Evolutionary conservation across 1,140 invertebrate species (phyloP).

Genomic region (Aplysia californica): DNA sequence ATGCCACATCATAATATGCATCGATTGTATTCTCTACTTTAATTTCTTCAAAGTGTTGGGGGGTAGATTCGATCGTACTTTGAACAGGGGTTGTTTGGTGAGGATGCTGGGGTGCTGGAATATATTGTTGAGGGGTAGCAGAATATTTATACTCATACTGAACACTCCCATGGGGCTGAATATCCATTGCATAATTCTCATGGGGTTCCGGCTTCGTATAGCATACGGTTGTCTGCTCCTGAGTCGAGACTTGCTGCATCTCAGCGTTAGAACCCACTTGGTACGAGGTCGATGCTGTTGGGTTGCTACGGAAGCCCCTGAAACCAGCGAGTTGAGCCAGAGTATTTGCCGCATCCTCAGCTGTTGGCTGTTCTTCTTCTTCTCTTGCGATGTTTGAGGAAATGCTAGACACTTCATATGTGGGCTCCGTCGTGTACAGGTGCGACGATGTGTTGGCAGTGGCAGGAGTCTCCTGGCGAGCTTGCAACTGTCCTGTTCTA

Average conservation of each 20-base stretch:
- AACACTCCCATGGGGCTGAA: background rate
- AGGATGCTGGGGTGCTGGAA: background rate
- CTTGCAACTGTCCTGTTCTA: background rate
- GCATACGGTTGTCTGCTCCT: background rate
- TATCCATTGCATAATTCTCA: background rate
- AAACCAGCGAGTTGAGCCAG: slow-evolving; percentile 34
- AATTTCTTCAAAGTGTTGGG: background rate
- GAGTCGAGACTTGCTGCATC: background rate
- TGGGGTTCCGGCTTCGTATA: slow-evolving; percentile 1
- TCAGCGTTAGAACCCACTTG: no score
- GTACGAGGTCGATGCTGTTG: no score
- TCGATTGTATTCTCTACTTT: background rate
- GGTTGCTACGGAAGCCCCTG: slow-evolving; percentile 6
- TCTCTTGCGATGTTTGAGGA: background rate
- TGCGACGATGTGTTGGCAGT: no score
- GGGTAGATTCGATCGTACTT: background rate
- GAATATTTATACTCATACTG: slow-evolving; percentile 9
- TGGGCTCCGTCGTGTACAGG: slow-evolving; percentile 3
- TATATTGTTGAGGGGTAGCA: background rate
- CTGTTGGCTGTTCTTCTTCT: slow-evolving; percentile 32
- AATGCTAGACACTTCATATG: background rate
- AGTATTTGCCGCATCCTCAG: slow-evolving; percentile 37
- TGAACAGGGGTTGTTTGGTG: background rate
- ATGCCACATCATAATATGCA: background rate
- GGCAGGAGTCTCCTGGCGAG: background rate